These are phyloP conservation scores for Nomada hirtipes DNA, from an alignment of 2,888 invertebrate species.

Conservation along the genomic window DNA sequence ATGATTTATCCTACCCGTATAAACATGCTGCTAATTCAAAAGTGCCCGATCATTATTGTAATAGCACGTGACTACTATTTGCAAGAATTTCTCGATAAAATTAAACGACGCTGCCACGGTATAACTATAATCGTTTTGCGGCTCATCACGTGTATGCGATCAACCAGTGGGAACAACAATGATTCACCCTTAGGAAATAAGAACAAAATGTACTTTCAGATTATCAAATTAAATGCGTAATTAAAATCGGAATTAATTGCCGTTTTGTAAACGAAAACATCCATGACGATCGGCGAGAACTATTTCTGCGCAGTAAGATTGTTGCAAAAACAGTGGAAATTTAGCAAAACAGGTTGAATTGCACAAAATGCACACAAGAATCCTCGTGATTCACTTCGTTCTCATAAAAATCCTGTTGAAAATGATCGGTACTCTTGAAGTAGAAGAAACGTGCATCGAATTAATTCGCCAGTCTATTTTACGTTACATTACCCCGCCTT, in stretches of 20 bases:
- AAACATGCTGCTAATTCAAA: background rate
- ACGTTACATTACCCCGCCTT: background rate
- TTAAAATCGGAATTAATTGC: background rate
- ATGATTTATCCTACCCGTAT: background rate
- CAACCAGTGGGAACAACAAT: background rate
- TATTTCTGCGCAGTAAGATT: background rate
- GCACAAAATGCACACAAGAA: background rate
- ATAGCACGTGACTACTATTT: background rate
- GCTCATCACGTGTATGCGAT: background rate
- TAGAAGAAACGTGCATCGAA: background rate
- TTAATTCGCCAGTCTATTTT: constrained; percentile 6
- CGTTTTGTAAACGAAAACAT: constrained; percentile 8
- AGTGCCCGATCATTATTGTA: background rate
- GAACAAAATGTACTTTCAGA: background rate
- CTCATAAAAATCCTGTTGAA: background rate
- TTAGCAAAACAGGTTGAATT: background rate
- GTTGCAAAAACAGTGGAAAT: background rate
- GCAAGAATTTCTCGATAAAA: constrained; percentile 3
- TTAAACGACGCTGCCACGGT: background rate
- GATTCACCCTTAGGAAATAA: background rate
- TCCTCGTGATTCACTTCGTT: background rate
- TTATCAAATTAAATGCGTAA: background rate
- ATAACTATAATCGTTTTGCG: background rate
- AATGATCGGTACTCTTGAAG: background rate
- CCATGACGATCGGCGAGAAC: constrained; percentile 12